Base-by-base conservation (phyloP, 2,113 vertebrate species). In the Chionis minor region DNA sequence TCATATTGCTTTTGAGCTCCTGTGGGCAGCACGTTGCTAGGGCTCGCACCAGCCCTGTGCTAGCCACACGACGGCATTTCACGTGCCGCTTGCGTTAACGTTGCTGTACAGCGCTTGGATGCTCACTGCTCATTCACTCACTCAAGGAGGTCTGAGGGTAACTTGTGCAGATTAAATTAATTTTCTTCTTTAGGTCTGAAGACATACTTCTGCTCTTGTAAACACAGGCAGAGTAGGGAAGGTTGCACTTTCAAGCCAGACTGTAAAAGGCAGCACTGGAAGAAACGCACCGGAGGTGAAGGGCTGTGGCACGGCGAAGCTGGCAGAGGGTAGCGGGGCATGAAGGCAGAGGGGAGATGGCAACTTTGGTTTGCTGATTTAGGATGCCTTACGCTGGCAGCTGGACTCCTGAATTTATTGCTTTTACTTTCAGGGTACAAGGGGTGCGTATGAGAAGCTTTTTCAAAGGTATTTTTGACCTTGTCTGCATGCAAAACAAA, bases 391-490 rank as follows among this genome's bases (percentile, higher is more conserved):
- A 61, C 3, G 9, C 80, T 63, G 72, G 52, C 65, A 84, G 77
- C 61, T 88, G 77, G 67, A 66, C 45, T 78, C 59, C 59, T 33
- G 65, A 66, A 75, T 30, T 32, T 24, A 71, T 59, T 49, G 45
- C 1, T 55, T 93, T 86, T 74, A 21, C 86, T 81, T 84, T 81
- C 77, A 89, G 62, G 61, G 70, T 28, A 77, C n/a, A 66, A 61
- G 40, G 24, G 33, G 44, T 84, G 77, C 8, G 6, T 40, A 23
- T 44, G 58, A 55, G 72, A 75, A 78, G 80, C 30, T 79, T 92
- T 90, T 91, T 67, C 63, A 84, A 73, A 95, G 70, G 80, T 75
- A 59, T 81, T 90, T 88, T 78, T 93, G 72, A 83, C 55, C 65
- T 92, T 14, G 5, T 27, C 47, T 3, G 2, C 45, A 63, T 33